Evolutionary conservation across 2,888 invertebrate species (phyloP).

Genomic region (Patella depressa): DNA sequence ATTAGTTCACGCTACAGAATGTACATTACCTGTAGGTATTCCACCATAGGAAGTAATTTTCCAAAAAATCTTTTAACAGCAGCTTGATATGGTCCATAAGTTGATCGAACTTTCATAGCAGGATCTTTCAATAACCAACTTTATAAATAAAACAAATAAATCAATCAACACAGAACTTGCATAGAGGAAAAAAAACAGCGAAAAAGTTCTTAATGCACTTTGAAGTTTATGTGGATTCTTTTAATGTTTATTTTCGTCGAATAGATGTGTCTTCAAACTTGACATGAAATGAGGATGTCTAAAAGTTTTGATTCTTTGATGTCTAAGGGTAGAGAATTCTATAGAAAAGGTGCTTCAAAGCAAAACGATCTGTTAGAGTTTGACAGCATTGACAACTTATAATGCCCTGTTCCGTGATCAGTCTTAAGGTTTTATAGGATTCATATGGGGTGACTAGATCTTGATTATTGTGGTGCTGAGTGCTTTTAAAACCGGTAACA

Average conservation of each 20-base stretch:
- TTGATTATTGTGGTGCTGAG: too few relatives aligned
- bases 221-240: too few relatives aligned
- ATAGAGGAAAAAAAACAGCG: background rate
- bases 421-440: too few relatives aligned
- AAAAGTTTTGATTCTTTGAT: background rate
- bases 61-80: conserved; percentile 72
- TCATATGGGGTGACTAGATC: too few relatives aligned
- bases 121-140: conserved; percentile 75
- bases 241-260: too few relatives aligned
- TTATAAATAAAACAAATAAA: conserved; percentile 22
- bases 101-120: conserved; percentile 73
- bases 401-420: too few relatives aligned
- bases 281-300: too few relatives aligned
- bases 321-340: too few relatives aligned
- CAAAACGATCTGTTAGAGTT: background rate
- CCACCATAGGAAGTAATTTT: conserved; percentile 70
- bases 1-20: too few relatives aligned
- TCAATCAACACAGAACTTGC: background rate
- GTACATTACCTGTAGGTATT: conserved; percentile 71
- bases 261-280: too few relatives aligned
- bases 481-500: too few relatives aligned
- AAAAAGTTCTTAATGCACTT: background rate
- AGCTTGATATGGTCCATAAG: conserved; percentile 70
- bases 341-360: background rate
- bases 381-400: too few relatives aligned